These are phyloP conservation scores for Glyptemys insculpta DNA, from an alignment of 2,797 vertebrate genomes.

Conservation along the genomic window DNA sequence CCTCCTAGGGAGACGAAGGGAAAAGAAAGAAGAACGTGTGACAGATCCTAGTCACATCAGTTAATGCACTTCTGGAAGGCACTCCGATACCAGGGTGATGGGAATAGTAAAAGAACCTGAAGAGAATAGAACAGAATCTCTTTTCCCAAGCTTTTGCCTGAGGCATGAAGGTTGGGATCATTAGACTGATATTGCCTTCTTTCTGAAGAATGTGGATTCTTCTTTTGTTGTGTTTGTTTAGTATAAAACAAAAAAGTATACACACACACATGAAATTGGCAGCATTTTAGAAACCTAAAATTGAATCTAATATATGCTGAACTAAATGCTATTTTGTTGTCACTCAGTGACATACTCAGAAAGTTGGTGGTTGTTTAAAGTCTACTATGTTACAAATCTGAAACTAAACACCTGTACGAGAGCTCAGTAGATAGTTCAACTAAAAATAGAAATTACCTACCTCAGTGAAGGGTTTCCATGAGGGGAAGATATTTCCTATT, in stretches of 20 bases:
- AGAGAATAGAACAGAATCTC: background rate
- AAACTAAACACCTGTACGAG: slow-evolving; percentile 38
- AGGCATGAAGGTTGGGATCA: background rate
- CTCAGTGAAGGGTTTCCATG: slow-evolving; percentile 25
- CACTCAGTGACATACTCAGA: background rate
- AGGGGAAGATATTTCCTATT: slow-evolving; percentile 50
- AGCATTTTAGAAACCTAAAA: slow-evolving; percentile 1
- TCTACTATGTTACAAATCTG: background rate
- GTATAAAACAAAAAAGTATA: background rate
- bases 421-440: slow-evolving; percentile 21
- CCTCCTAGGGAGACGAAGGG: background rate
- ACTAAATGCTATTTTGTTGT: background rate
- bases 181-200: background rate
- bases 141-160: background rate
- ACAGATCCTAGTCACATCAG: background rate
- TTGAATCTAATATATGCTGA: background rate
- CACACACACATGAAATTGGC: background rate
- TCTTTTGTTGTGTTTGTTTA: background rate
- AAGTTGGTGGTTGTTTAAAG: background rate
- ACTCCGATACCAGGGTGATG: background rate
- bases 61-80: background rate
- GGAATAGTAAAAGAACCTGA: background rate
- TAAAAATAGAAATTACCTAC: slow-evolving; percentile 69
- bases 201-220: background rate
- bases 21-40: background rate